A percentile compares a stretch with the other conserved stretches of the same genome.
Conservation (phyloP, 2,113 vertebrate genomes). For the Sebastes fasciatus region DNA sequence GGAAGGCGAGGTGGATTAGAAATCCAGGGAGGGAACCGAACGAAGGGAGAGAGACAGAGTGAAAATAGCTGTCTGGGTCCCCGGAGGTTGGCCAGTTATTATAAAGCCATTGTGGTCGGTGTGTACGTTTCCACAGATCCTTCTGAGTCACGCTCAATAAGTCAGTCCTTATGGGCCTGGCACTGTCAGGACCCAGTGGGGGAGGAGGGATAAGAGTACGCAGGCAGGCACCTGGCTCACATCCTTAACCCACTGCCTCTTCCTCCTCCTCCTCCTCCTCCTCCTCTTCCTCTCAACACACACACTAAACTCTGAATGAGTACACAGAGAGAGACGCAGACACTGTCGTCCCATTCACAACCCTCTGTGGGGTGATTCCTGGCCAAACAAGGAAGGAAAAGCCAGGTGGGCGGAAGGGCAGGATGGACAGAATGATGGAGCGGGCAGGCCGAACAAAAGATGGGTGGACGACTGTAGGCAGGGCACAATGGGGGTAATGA, state of each 20-base stretch:
- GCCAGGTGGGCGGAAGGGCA: slow-evolving; percentile 74
- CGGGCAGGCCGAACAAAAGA: slow-evolving; percentile 62
- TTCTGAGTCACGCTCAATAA: slow-evolving; percentile 81
- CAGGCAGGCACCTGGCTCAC: slow-evolving; percentile 74
- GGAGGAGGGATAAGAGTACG: slow-evolving; percentile 67
- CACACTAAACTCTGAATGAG: slow-evolving; percentile 51
- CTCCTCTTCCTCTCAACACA: slow-evolving; percentile 50
- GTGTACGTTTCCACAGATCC: slow-evolving; percentile 75
- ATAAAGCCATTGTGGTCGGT: slow-evolving; percentile 82
- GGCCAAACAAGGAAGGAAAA: slow-evolving; percentile 74
- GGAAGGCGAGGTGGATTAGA: slow-evolving; percentile 57
- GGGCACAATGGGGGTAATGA: slow-evolving; percentile 68
- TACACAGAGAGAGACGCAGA: slow-evolving; percentile 58
- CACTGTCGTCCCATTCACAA: slow-evolving; percentile 71
- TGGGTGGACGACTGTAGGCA: slow-evolving; percentile 55
- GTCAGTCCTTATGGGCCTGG: slow-evolving; percentile 78
- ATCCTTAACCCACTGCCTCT: slow-evolving; percentile 71
- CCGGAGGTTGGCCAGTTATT: slow-evolving; percentile 77
- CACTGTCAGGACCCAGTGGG: slow-evolving; percentile 50
- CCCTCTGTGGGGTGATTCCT: slow-evolving; percentile 65
- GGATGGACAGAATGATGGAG: slow-evolving; percentile 67
- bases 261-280: slow-evolving; percentile 47
- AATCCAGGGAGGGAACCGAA: slow-evolving; percentile 60
- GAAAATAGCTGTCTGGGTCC: slow-evolving; percentile 81
- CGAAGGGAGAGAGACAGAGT: slow-evolving; percentile 69